phyloP scores from a whole-genome alignment of 2,113 vertebrate genomes.

The Athene noctua region DNA sequence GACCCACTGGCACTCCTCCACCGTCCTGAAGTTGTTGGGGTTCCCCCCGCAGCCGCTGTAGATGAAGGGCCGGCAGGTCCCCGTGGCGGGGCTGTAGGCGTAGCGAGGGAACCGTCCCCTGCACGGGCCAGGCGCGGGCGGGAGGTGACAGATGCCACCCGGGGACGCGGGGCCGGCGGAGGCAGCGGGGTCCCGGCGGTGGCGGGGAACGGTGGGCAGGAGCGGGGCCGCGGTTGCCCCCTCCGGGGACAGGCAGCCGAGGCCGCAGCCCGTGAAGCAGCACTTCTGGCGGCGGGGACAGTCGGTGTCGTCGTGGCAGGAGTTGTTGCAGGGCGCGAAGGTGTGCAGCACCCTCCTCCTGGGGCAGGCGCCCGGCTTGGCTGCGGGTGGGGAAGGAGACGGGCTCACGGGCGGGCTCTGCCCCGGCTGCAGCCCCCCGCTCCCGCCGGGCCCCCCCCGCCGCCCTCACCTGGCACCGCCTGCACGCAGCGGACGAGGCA shows the following conservation, averaged over 20 bases:
- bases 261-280: background rate
- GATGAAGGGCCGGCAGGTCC: background rate
- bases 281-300: background rate
- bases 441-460: rapidly evolving
- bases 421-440: rapidly evolving
- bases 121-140: background rate
- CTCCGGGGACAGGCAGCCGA: background rate
- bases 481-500: rapidly evolving
- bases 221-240: rapidly evolving
- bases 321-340: background rate
- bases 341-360: background rate
- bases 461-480: background rate
- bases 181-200: too few relatives aligned
- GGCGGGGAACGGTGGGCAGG: background rate
- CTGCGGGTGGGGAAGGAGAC: background rate
- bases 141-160: background rate
- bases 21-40: background rate
- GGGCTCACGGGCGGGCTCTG: rapidly evolving
- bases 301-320: background rate
- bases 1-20: background rate
- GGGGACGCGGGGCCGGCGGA: rapidly evolving
- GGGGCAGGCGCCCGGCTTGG: background rate
- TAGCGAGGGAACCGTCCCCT: rapidly evolving
- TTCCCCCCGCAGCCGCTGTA: background rate
- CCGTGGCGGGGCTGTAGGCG: background rate